These are phyloP conservation scores for Pristionchus fissidentatus DNA, from an alignment of 2,888 invertebrate genomes.

Conservation along the genomic window DNA sequence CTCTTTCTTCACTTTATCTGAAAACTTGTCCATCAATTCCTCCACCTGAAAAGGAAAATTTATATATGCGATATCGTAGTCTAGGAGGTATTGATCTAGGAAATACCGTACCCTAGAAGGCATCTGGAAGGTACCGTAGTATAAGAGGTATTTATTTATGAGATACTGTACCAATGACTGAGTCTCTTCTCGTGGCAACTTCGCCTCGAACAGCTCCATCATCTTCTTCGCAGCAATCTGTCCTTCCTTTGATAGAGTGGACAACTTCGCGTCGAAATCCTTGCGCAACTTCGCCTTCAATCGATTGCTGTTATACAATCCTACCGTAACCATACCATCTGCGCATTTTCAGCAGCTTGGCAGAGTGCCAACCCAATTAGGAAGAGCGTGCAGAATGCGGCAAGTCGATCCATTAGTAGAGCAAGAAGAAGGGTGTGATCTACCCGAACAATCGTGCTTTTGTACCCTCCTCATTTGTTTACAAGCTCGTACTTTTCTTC, in stretches of 20 bases:
- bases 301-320: neutral
- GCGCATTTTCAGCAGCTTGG: neutral
- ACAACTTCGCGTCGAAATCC: slow-evolving; percentile 7
- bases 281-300: neutral
- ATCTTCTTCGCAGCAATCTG: slow-evolving; percentile 16
- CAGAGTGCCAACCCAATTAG: neutral
- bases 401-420: neutral
- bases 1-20: slow-evolving; percentile 34
- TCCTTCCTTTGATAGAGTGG: slow-evolving; percentile 8
- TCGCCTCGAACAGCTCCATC: neutral
- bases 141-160: neutral
- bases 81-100: too few species aligned
- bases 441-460: neutral
- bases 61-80: neutral
- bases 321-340: slow-evolving; percentile 9
- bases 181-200: neutral
- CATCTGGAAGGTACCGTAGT: neutral
- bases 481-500: neutral
- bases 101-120: neutral
- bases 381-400: neutral
- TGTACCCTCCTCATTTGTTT: neutral
- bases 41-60: slow-evolving; percentile 16
- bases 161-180: neutral
- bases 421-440: neutral
- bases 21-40: neutral